Evolutionary conservation across 2,113 vertebrate species (phyloP).

Genomic region (Polypterus senegalus): DNA sequence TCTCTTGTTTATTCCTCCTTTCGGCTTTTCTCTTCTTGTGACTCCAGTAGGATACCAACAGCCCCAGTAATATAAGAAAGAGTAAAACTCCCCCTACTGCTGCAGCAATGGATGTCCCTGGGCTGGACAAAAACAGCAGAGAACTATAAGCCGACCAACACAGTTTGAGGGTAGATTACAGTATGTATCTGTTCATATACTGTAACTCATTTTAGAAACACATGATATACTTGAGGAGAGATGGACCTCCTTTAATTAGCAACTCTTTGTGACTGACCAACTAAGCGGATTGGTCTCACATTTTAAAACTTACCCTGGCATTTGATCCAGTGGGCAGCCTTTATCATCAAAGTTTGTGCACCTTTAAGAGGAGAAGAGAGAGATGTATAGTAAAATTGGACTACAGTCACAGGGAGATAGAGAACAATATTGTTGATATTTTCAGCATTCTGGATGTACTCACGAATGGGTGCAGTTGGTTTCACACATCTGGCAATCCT

Average conservation of each 20-base stretch:
- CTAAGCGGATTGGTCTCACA: too few species aligned
- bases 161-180: too few species aligned
- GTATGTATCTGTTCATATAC: too few species aligned
- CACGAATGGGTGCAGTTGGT: constrained; percentile 85
- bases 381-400: too few species aligned
- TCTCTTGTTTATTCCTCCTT: constrained; percentile 77
- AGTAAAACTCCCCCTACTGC: constrained; percentile 73
- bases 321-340: constrained; percentile 73
- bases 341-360: constrained; percentile 68
- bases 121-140: constrained; percentile 36
- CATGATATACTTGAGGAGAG: too few species aligned
- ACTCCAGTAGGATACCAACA: constrained; percentile 62
- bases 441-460: constrained; percentile 29
- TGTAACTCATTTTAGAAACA: too few species aligned
- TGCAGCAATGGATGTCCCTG: constrained; percentile 69
- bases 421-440: too few species aligned
- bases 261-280: too few species aligned
- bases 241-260: too few species aligned
- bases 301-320: constrained; percentile 57
- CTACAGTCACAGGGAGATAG: too few species aligned
- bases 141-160: too few species aligned
- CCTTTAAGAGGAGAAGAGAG: constrained; percentile 39
- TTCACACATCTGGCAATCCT: constrained; percentile 70
- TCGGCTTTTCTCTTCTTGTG: constrained; percentile 73
- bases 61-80: constrained; percentile 55